Evolutionary conservation across 2,888 invertebrate species (phyloP), one percentile per base, ranked within the genome.

Genomic region (Eupithecia subumbrata): DNA sequence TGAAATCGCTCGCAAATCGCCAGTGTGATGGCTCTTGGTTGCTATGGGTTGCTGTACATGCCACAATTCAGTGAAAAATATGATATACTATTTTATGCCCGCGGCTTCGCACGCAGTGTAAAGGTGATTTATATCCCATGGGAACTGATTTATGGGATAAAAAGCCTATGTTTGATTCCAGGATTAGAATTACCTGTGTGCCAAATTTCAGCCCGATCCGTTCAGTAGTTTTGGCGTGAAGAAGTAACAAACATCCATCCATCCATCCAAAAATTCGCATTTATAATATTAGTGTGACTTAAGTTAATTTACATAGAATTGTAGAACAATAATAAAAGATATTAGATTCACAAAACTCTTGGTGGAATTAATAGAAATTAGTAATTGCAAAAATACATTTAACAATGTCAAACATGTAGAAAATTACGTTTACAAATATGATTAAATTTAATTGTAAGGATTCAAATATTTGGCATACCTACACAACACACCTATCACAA

Each of bases 331-430:
- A 66, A 7, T 37, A 37, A 37, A 37, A 37, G 18, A 16, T n/a
- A 3, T 22, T 56, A 22, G 9, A 18, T n/a, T n/a, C 52, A 56
- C 52, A 56, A 56, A 22, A n/a, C 9, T n/a, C 48, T 48, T 22
- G 52, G 52, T 56, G 52, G 52, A 56, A 22, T 22, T 66, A 18
- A 37, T 37, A 30, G 9, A 34, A 18, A 66, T 66, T n/a, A 9
- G 9, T 9, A 66, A 37, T 18, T 66, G 18, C 11, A 66, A 66
- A 34, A 66, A 67, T 67, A 67, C 67, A 67, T 67, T 66, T n/a
- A n/a, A 9, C 34, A 7, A 64, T 64, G 34, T 64, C 30, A 37
- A 37, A 34, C 22, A 67, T 22, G 30, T 18, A 18, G 37, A 67
- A 37, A 67, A 40, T 40, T n/a, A 67, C 40, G 7, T 37, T 40